Percentiles rank a stretch among this genome's conserved stretches.
phyloP scores from a whole-genome alignment of 1,140 invertebrate species.

The Melipona quadrifasciata region DNA sequence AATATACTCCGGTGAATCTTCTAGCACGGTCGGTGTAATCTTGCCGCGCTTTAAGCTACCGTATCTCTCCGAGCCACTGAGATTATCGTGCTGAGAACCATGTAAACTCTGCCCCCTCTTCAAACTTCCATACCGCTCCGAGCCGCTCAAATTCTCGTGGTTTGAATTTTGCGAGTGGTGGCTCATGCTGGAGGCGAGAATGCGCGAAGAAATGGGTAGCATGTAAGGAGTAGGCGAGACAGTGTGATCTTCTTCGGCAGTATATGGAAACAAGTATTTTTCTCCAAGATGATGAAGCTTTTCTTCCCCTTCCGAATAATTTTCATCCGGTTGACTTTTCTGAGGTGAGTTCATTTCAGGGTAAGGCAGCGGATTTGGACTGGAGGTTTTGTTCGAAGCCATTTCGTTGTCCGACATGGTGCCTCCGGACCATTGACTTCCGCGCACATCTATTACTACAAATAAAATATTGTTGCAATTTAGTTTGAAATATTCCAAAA shows the following conservation, averaged over 20 bases:
- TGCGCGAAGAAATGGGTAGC: slow-evolving; percentile 78
- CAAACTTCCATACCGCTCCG: slow-evolving; percentile 78
- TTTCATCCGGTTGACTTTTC: slow-evolving; percentile 84
- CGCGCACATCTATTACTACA: slow-evolving; percentile 81
- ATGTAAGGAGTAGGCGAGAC: slow-evolving; percentile 81
- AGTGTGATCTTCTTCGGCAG: slow-evolving; percentile 83
- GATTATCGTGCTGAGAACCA: slow-evolving; percentile 77
- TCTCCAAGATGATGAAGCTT: slow-evolving; percentile 86
- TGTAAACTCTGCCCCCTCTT: slow-evolving; percentile 77
- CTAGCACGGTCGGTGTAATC: slow-evolving; percentile 74
- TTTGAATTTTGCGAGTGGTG: slow-evolving; percentile 83
- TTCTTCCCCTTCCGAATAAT: slow-evolving; percentile 89
- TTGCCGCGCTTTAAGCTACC: slow-evolving; percentile 78
- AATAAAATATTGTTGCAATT: background rate
- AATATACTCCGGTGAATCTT: slow-evolving; percentile 78
- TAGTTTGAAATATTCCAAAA: background rate
- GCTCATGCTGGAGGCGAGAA: slow-evolving; percentile 78
- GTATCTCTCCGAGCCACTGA: slow-evolving; percentile 75
- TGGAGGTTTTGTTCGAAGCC: slow-evolving; percentile 85
- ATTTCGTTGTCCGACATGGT: slow-evolving; percentile 89
- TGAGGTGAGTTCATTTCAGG: slow-evolving; percentile 84
- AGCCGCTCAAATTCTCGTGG: slow-evolving; percentile 76
- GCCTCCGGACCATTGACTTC: slow-evolving; percentile 89
- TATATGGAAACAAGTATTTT: slow-evolving; percentile 90
- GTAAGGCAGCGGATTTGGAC: slow-evolving; percentile 88